Conservation (phyloP, 2,888 invertebrate genomes). For the Muscina levida region DNA sequence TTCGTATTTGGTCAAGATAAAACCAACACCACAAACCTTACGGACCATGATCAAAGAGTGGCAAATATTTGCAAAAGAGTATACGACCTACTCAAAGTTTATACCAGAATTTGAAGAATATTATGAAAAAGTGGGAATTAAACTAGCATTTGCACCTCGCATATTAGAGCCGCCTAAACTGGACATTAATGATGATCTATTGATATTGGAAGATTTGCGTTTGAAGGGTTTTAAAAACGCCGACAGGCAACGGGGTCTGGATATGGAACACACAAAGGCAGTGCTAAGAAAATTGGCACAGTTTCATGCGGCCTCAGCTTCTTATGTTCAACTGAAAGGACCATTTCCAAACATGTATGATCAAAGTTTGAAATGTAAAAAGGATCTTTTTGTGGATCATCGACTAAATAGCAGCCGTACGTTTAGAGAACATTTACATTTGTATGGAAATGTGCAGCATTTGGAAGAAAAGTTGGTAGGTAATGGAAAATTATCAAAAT, state of each 20-base stretch:
- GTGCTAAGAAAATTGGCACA: conserved; percentile 73
- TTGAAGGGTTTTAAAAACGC: conserved; percentile 67
- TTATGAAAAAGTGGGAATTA: conserved; percentile 67
- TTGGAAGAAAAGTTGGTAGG: conserved; percentile 71
- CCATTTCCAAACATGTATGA: conserved; percentile 70
- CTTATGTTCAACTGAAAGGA: conserved; percentile 68
- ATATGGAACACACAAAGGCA: conserved; percentile 70
- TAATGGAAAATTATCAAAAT: no score
- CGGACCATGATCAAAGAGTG: conserved; percentile 69
- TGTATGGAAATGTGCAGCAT: conserved; percentile 65
- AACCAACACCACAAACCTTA: conserved; percentile 67
- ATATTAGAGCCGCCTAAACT: conserved; percentile 64
- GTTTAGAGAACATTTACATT: conserved; percentile 63
- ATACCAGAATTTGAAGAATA: conserved; percentile 74
- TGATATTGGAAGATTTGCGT: conserved; percentile 76
- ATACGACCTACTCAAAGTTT: conserved; percentile 70
- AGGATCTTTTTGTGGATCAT: conserved; percentile 68
- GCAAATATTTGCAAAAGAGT: conserved; percentile 75
- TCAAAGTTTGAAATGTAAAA: conserved; percentile 68
- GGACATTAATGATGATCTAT: conserved; percentile 64
- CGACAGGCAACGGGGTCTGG: conserved; percentile 71
- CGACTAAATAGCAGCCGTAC: conserved; percentile 64
- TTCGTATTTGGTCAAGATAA: conserved; percentile 72
- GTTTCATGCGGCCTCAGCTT: conserved; percentile 75
- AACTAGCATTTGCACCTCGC: conserved; percentile 70